A percentile compares a stretch with the other conserved stretches of the same genome.
These are phyloP conservation scores for Bos taurus DNA, from an alignment of 2,113 vertebrate species.

Conservation along the genomic window DNA sequence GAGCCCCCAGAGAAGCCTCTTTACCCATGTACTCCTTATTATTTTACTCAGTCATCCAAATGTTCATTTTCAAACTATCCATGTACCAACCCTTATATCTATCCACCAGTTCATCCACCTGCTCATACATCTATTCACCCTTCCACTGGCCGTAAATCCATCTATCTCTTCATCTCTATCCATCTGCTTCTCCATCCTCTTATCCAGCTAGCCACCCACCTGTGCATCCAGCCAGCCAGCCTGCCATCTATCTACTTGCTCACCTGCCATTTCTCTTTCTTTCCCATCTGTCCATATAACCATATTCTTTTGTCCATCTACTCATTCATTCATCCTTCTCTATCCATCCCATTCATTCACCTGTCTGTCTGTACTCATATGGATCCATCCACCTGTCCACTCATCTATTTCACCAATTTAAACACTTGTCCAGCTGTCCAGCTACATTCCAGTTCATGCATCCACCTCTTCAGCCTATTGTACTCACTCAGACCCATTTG, in stretches of 20 bases:
- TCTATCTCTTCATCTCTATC: background rate
- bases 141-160: background rate
- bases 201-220: background rate
- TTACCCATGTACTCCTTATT: background rate
- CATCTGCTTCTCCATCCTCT: background rate
- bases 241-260: background rate
- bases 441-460: background rate
- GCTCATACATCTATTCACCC: background rate
- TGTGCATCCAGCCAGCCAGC: background rate
- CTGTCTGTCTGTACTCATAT: background rate
- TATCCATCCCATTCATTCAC: background rate
- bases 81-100: background rate
- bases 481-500: background rate
- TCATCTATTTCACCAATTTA: background rate
- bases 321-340: background rate
- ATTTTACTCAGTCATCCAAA: background rate
- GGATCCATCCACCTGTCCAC: background rate
- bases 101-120: background rate
- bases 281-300: background rate
- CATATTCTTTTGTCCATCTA: background rate
- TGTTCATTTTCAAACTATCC: background rate
- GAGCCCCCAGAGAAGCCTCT: background rate
- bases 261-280: background rate
- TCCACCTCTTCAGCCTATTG: background rate
- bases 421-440: background rate